Percentiles rank a stretch among this genome's conserved stretches.
phyloP scores from a whole-genome alignment of 2,888 invertebrate species.

The Leistus spinibarbis region DNA sequence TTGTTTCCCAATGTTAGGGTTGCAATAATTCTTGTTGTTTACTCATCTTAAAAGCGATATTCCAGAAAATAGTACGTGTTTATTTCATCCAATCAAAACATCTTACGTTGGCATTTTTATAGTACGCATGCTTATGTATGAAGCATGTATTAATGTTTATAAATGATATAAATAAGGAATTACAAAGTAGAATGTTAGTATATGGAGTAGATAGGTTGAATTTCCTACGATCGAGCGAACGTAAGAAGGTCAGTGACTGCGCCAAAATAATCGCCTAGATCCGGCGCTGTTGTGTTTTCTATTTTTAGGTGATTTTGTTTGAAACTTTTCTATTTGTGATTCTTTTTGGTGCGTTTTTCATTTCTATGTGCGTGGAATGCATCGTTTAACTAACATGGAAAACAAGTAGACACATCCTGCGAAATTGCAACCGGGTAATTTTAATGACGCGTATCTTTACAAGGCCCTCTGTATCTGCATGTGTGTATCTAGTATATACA shows the following conservation, averaged over 20 bases:
- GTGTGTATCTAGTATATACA: not conserved
- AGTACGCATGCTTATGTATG: too few relatives aligned
- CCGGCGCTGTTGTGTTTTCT: conserved; percentile 18
- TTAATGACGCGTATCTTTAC: not conserved
- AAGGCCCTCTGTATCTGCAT: not conserved
- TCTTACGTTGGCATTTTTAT: too few relatives aligned
- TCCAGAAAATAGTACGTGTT: too few relatives aligned
- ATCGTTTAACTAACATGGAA: conserved; percentile 1
- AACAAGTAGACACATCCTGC: conserved; percentile 1
- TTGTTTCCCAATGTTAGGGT: too few relatives aligned
- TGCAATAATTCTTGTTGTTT: too few relatives aligned
- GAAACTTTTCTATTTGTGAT: not conserved
- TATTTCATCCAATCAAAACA: too few relatives aligned
- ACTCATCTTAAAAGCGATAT: too few relatives aligned
- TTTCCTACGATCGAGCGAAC: not conserved
- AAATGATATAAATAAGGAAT: not conserved
- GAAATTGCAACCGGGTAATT: conserved; percentile 8
- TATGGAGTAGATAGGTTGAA: not conserved
- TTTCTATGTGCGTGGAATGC: conserved; percentile 3
- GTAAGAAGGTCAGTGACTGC: conserved; percentile 35
- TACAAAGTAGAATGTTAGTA: not conserved
- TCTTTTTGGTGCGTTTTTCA: not conserved
- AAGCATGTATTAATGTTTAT: too few relatives aligned
- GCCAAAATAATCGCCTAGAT: conserved; percentile 22
- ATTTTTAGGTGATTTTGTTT: not conserved